These are phyloP conservation scores for Siderastrea radians DNA, from an alignment of 92 coral and sea anemone genomes.

Conservation along the genomic window DNA sequence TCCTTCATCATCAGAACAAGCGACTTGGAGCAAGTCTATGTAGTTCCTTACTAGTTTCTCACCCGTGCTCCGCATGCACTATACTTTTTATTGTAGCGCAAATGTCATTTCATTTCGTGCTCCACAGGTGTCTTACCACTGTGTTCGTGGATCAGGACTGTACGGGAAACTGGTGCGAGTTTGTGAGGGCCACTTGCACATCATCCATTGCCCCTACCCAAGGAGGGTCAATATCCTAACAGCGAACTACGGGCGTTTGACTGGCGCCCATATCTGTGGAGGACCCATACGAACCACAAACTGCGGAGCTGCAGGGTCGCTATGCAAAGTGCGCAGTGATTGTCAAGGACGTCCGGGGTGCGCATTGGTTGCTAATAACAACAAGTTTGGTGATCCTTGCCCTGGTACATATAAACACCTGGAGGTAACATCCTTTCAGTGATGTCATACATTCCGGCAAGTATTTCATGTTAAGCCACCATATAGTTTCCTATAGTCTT, in stretches of 20 bases:
- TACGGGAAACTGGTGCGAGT: neutral
- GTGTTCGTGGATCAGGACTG: neutral
- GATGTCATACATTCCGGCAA: too few species aligned
- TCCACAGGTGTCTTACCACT: neutral
- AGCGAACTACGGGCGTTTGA: slow-evolving; percentile 46
- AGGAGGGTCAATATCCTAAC: slow-evolving; percentile 5
- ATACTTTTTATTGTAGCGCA: neutral
- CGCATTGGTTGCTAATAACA: slow-evolving; percentile 8
- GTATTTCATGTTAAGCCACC: too few species aligned
- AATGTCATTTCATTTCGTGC: neutral
- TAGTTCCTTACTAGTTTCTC: too few species aligned
- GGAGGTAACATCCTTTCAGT: neutral
- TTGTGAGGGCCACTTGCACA: slow-evolving; percentile 12
- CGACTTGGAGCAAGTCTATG: too few species aligned
- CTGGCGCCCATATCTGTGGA: slow-evolving; percentile 2
- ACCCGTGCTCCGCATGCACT: too few species aligned
- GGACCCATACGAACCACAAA: slow-evolving; percentile 16
- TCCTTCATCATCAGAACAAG: too few species aligned
- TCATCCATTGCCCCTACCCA: neutral
- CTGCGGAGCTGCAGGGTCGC: slow-evolving; percentile 39
- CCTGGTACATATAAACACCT: slow-evolving; percentile 39
- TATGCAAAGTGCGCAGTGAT: slow-evolving; percentile 5
- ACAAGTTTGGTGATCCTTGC: slow-evolving; percentile 47
- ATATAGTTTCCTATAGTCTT: too few species aligned
- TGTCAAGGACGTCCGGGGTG: slow-evolving; percentile 31